Conservation (phyloP, 2,888 invertebrate genomes). For the Oscheius myriophilus region DNA sequence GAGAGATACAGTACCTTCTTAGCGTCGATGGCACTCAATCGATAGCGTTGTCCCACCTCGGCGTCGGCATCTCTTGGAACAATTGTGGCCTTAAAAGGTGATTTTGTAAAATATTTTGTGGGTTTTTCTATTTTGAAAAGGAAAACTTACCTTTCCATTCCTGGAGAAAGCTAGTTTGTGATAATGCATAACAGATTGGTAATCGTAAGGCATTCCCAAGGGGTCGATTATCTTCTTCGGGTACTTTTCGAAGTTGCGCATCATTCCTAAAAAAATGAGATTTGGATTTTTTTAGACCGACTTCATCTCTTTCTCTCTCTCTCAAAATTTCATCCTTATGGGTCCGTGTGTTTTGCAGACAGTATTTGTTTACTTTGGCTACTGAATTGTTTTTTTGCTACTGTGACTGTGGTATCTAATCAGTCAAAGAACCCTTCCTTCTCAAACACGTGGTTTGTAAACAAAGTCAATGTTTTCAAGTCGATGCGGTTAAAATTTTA, state of each 20-base stretch:
- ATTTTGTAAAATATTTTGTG: not conserved
- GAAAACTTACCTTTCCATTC: constrained; percentile 70
- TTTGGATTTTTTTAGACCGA: not conserved
- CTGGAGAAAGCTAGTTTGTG: constrained; percentile 74
- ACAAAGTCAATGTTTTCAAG: too few relatives aligned
- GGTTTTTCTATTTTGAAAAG: not conserved
- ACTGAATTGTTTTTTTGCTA: too few relatives aligned
- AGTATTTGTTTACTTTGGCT: not conserved
- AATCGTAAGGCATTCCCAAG: constrained; percentile 80
- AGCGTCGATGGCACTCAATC: constrained; percentile 59
- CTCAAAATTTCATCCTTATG: not conserved
- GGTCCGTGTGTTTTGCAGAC: not conserved
- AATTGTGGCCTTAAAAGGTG: constrained; percentile 71
- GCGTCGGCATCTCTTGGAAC: constrained; percentile 70
- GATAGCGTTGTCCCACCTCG: constrained; percentile 69
- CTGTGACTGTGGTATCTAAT: too few relatives aligned
- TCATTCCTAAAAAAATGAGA: constrained; percentile 70
- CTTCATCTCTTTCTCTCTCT: too few relatives aligned
- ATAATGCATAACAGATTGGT: constrained; percentile 82
- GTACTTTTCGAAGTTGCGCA: constrained; percentile 74
- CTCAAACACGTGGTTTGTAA: too few relatives aligned
- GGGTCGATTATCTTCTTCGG: constrained; percentile 72
- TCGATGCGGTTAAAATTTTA: too few relatives aligned
- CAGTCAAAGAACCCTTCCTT: too few relatives aligned
- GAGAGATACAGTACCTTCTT: not conserved